Percentiles rank a stretch among this genome's conserved stretches.
Conservation (phyloP, 2,113 vertebrate genomes). For the Cynopterus brachyotis region DNA sequence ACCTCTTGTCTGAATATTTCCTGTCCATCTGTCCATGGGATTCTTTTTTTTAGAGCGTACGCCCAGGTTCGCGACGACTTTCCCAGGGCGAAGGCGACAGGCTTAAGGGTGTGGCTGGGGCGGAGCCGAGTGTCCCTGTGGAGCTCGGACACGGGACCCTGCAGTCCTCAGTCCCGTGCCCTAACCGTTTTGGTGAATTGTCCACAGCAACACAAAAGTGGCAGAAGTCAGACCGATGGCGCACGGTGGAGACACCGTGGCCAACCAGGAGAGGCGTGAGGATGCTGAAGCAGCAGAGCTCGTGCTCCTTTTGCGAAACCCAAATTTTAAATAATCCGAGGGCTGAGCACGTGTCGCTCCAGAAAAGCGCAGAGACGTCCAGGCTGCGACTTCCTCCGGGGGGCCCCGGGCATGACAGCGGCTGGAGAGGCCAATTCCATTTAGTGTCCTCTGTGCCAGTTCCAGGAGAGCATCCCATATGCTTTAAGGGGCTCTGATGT, state of each 20-base stretch:
- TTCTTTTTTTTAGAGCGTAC: background rate
- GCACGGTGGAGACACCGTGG: fast-evolving
- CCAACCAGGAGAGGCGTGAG: background rate
- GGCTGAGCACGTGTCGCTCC: background rate
- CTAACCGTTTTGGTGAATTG: background rate
- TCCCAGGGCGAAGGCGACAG: background rate
- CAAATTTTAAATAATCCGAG: background rate
- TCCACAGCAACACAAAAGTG: background rate
- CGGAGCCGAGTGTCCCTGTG: background rate
- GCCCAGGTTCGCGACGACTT: background rate
- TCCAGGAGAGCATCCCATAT: background rate
- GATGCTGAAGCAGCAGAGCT: background rate
- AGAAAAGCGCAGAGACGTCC: background rate
- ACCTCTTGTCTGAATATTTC: background rate
- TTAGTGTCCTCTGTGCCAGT: background rate
- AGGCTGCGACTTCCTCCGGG: background rate
- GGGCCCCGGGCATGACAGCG: background rate
- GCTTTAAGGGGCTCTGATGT: background rate
- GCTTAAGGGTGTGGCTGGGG: background rate
- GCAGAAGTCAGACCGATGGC: background rate
- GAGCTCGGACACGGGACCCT: background rate
- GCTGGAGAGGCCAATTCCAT: background rate
- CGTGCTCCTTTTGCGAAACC: background rate
- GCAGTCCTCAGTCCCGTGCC: background rate
- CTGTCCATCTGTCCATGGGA: background rate